Percentiles rank a stretch among this genome's conserved stretches.
Conservation (phyloP, 2,888 invertebrate genomes). For the Blastobasis lacticolella region DNA sequence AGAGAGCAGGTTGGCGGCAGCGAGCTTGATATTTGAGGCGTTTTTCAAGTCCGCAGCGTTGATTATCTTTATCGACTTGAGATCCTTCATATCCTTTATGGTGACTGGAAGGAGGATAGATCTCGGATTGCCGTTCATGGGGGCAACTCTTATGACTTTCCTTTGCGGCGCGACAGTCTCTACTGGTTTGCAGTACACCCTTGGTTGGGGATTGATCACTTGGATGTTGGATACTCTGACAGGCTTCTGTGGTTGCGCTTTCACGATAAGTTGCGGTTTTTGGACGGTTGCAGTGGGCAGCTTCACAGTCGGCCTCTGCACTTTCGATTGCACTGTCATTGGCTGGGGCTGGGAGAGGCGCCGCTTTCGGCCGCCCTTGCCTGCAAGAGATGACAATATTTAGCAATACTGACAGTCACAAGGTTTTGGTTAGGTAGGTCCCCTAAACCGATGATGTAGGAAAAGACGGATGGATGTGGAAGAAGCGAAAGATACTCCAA, state of each 20-base stretch:
- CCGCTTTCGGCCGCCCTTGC: slow-evolving; percentile 57
- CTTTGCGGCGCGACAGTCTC: slow-evolving; percentile 59
- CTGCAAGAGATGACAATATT: slow-evolving; percentile 26
- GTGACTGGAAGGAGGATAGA: slow-evolving; percentile 83
- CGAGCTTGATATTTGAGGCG: slow-evolving; percentile 68
- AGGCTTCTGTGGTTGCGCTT: slow-evolving; percentile 61
- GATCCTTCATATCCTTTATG: slow-evolving; percentile 79
- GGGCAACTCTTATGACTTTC: slow-evolving; percentile 59
- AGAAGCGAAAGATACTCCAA: too few species aligned
- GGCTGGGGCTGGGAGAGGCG: slow-evolving; percentile 59
- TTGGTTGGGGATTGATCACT: slow-evolving; percentile 54
- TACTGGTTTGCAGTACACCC: slow-evolving; percentile 63
- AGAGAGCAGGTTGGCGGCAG: slow-evolving; percentile 64
- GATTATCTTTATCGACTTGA: slow-evolving; percentile 82
- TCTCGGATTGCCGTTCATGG: slow-evolving; percentile 71
- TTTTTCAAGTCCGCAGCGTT: slow-evolving; percentile 76
- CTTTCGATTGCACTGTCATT: slow-evolving; percentile 53
- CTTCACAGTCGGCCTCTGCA: slow-evolving; percentile 54
- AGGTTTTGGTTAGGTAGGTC: too few species aligned
- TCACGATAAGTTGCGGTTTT: slow-evolving; percentile 60
- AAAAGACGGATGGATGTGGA: too few species aligned
- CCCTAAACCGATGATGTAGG: too few species aligned
- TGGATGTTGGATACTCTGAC: slow-evolving; percentile 62
- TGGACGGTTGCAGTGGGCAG: slow-evolving; percentile 36
- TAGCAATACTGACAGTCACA: neutral